phyloP scores from a whole-genome alignment of 1,140 invertebrate species.

The Tribolium castaneum region DNA sequence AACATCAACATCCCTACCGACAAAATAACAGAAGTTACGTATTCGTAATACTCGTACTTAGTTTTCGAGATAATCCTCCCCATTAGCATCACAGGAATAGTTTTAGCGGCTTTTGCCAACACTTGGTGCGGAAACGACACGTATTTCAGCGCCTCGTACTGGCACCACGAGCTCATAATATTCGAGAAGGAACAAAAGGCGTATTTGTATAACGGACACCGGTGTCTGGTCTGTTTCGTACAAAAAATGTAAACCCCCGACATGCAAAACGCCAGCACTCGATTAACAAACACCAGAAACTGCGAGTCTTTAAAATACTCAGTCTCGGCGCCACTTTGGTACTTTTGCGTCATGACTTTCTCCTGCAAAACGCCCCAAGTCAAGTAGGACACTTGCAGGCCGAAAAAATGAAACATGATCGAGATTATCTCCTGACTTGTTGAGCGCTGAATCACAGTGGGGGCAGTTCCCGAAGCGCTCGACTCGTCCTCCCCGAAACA shows the following conservation, averaged over 20 bases:
- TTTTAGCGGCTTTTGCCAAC: conserved; percentile 92
- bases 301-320: conserved; percentile 91
- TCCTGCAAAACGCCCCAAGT: conserved; percentile 96
- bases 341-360: conserved; percentile 90
- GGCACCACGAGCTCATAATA: conserved; percentile 99
- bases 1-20: conserved; percentile 94
- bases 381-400: conserved; percentile 90
- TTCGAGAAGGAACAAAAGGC: conserved; percentile 97
- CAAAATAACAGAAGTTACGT: conserved; percentile 89
- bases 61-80: conserved; percentile 91
- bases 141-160: conserved; percentile 99
- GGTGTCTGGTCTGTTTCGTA: conserved; percentile 76
- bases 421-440: conserved; percentile 70
- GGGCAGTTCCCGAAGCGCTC: conserved; percentile 26
- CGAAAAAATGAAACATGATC: conserved; percentile 84
- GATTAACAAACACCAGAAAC: conserved; percentile 95
- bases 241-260: conserved; percentile 70
- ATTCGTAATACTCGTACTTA: conserved; percentile 94
- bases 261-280: conserved; percentile 85
- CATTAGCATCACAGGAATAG: conserved; percentile 99
- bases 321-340: conserved; percentile 71
- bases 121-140: conserved; percentile 98
- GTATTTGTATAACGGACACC: conserved; percentile 95
- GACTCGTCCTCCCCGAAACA: conserved; percentile 71
- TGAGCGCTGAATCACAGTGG: conserved; percentile 60